A percentile compares a stretch with the other conserved stretches of the same genome.
phyloP scores from a whole-genome alignment of 2,888 invertebrate species.

The Drosophila picticornis region DNA sequence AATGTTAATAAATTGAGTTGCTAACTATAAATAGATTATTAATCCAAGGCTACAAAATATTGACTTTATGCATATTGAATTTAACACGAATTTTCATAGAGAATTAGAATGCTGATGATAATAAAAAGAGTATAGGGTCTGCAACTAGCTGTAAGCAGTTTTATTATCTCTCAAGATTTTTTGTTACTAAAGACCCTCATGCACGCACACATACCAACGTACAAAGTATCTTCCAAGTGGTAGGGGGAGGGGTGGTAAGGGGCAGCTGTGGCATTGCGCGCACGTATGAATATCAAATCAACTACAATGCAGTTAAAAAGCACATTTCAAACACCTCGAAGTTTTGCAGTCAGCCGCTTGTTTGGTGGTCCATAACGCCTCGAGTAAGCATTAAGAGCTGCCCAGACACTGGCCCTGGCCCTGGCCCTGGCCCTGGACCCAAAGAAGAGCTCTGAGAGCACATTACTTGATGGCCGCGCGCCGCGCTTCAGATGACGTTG shows the following conservation, averaged over 20 bases:
- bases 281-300: constrained; percentile 76
- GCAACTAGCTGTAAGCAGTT: constrained; percentile 4
- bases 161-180: constrained; percentile 27
- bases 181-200: constrained; percentile 29
- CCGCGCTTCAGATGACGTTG: constrained; percentile 73
- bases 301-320: constrained; percentile 79
- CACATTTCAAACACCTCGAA: constrained; percentile 74
- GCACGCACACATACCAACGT: constrained; percentile 16
- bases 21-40: neutral
- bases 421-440: constrained; percentile 21
- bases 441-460: constrained; percentile 46
- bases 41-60: neutral
- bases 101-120: neutral
- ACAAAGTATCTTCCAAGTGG: neutral
- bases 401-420: constrained; percentile 19
- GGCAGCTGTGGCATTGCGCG: constrained; percentile 18
- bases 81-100: neutral
- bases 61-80: neutral
- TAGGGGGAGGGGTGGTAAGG: neutral
- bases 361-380: constrained; percentile 76
- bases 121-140: constrained; percentile 20
- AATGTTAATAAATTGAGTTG: neutral
- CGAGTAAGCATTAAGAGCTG: constrained; percentile 70
- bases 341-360: constrained; percentile 55
- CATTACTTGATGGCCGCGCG: constrained; percentile 73